Base-by-base conservation (phyloP, 2,888 invertebrate genomes). In the Nomada lathburiana region DNA sequence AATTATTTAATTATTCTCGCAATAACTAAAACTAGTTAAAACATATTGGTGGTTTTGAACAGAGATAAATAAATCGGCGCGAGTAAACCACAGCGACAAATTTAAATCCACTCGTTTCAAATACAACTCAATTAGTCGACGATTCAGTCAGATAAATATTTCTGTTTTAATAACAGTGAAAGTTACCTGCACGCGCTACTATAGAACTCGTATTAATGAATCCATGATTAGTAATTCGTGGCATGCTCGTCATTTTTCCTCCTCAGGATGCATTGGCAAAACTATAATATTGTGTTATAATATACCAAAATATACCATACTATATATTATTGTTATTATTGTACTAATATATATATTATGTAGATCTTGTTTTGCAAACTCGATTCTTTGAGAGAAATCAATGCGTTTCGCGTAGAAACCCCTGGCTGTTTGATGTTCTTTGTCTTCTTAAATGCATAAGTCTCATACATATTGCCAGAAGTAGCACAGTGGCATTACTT, bases 361-460 rank as follows among this genome's bases (percentile, higher is more conserved):
- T 65, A n/a, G 7, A 13, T 23, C n/a, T 64, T 69, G 36, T 65
- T 80, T 80, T 18, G 26, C 36, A 55, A 65, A 70, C 47, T n/a
- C 18, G 23, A 50, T 36, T 36, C 36, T 16, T 20, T n/a, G 52
- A 16, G 20, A 42, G 68, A 76, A 86, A 76, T 47, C 55, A 67
- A 64, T 57, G 52, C 47, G 68, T 74, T 75, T 65, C 26, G 65
- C 59, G 68, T 62, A 55, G 20, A 76, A 84, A 72, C 29, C 63
- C 47, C 52, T 44, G 55, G 26, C 62, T 42, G 20, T 29, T 65
- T 57, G 47, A 57, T 9, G 50, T 50, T 74, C 76, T 77, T 80
- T 87, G 76, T 82, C 70, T 78, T 83, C 36, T 57, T 69, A 23
- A n/a, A n/a, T 18, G 57, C n/a, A 71, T 13, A 52, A 62, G 42